Conservation (phyloP, 92 coral and sea anemone genomes). For the Epizoanthus scotinus region DNA sequence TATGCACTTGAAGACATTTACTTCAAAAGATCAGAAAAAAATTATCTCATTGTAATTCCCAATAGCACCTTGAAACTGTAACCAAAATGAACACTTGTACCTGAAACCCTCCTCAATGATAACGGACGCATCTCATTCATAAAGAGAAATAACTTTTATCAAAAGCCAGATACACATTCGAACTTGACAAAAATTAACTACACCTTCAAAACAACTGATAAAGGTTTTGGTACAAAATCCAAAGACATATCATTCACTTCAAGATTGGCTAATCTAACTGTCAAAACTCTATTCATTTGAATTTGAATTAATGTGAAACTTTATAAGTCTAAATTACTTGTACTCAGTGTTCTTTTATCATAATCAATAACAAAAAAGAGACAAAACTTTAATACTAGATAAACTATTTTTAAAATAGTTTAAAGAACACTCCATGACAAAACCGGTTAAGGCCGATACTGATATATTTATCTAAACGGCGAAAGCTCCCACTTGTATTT, state of each 20-base stretch:
- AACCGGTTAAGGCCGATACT: background rate
- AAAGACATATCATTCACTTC: background rate
- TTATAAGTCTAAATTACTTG: constrained; percentile 5
- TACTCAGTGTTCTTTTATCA: background rate
- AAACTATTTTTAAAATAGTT: background rate
- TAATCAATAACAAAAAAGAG: constrained; percentile 4
- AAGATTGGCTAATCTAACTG: background rate
- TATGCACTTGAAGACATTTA: background rate
- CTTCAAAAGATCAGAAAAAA: background rate
- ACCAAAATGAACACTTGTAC: constrained; percentile 18
- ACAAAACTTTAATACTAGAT: constrained; percentile 3
- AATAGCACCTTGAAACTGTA: constrained; percentile 29
- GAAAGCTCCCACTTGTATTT: background rate
- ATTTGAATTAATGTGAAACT: background rate
- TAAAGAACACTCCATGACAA: background rate
- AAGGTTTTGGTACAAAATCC: background rate
- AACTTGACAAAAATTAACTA: background rate
- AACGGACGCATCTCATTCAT: background rate
- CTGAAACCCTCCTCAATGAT: constrained; percentile 7
- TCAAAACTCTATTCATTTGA: constrained; percentile 1
- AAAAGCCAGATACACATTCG: background rate
- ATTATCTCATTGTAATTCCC: background rate
- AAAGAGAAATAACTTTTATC: background rate
- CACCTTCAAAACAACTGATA: constrained; percentile 1
- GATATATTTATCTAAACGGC: background rate